Evolutionary conservation across 2,113 vertebrate genomes (phyloP), one percentile per base, ranked within the genome.

Genomic region (Hystrix brachyura): DNA sequence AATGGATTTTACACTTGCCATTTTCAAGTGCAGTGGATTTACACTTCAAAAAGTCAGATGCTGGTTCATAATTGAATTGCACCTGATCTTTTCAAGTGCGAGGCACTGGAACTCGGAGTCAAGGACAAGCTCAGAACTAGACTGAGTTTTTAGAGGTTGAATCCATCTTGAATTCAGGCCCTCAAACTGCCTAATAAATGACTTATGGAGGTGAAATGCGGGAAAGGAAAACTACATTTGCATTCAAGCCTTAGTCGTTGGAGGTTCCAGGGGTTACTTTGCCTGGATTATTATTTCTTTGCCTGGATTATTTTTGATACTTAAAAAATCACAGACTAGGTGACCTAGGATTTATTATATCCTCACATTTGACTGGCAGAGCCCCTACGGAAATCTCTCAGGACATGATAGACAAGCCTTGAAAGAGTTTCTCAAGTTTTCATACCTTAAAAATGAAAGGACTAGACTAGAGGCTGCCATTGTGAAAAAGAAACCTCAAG

Each of bases 1-100:
- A 98, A 97, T 97, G 96, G 87, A 98, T 98, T 98, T 98, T 98
- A 96, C 89, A 97, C 97, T 98, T 97, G 97, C 97, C 97, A 98
- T 98, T 97, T 98, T 97, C 95, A 93, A 98, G 98, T 89, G 93
- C 86, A 34, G 91, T 96, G 96, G 96, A 98, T 98, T 98, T 97
- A 98, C 96, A 97, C 98, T 97, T 98, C 97, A 97, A 96, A 97
- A 97, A 97, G 98, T 96, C 96, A 96, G 97, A 72, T 48, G 12
- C 0, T 32, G 83, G 91, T 97, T 96, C 51, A 78, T 98, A 98
- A 98, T 98, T 98, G 95, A 97, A 97, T 97, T 80, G 86, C 48
- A 83, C 95, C 88, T 97, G 95, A 97, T 97, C 95, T 97, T 97
- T 97, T 96, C 91, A 97, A 96, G 90, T 93, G 93, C 57, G 59